Base-by-base conservation (phyloP, 1,140 invertebrate species). In the Lasioglossum baleicum region DNA sequence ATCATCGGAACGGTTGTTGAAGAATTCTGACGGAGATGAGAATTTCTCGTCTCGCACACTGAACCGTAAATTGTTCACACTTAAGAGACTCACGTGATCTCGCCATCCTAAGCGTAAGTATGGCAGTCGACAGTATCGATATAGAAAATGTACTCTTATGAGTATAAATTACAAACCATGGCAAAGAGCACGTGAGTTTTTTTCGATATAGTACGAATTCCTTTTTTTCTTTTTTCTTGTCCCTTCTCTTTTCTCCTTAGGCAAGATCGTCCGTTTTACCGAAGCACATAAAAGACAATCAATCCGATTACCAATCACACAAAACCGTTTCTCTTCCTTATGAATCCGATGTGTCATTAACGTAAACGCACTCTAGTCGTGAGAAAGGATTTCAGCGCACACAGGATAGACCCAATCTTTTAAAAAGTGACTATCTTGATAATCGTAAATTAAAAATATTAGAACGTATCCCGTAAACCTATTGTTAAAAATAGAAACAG, bases 51-150 rank as follows among this genome's bases (percentile, higher is more conserved):
- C 15, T 75, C 60, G 15, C 26, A 15, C 53, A 60, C 51, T 70
- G 51, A 61, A 84, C 75, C 17, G 26, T 75, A 73, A 79, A 72
- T 72, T 65, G 58, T 64, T 84, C 64, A 42, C 73, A 17, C n/a
- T 40, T 40, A 53, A 85, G 69, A 61, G 58, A 53, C 67, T 82
- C 75, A 85, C 80, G 68, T 73, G 58, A 60, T 61, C 69, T 17
- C 17, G 51, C 67, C 42, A 60, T 75, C 68, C 56, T 67, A 75
- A 83, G 75, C 68, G 60, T 86, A 85, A 79, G 65, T 82, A 82
- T 85, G 84, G 83, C 84, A 84, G 81, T 86, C 67, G 42, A 74
- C 60, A 84, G 70, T 68, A 78, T 56, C 80, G 66, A 61, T 76
- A 53, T 56, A 81, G 53, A 75, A 67, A 74, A 75, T 67, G 70